Evolutionary conservation across 2,888 invertebrate genomes (phyloP), one percentile per base, ranked within the genome.

Genomic region (Nomada fucata): DNA sequence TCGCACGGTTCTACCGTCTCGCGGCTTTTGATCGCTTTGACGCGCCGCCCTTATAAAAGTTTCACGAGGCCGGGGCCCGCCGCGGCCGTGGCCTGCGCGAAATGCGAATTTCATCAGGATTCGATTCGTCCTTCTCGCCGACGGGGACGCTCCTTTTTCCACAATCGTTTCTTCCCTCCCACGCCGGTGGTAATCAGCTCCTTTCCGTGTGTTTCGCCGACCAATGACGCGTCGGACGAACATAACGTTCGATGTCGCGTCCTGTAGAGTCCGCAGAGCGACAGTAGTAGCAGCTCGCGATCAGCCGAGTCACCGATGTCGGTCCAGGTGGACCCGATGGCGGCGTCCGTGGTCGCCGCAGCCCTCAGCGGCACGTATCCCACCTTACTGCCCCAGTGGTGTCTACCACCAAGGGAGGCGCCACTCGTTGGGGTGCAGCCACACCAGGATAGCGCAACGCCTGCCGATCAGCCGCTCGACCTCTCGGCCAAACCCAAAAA

Each of bases 401-500:
- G 93, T 84, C 87, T 93, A 79, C 91, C 91, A 76, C 90, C 90
- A 73, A 90, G 89, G 72, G 95, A 95, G 76, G 94, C 95, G 92
- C 93, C 94, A 87, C 91, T 91, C 93, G 68, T 94, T 94, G 82
- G 94, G 94, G 80, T 93, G 89, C 93, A 91, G 74, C 85, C 91
- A 69, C 93, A 93, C 79, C 93, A 92, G 86, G 93, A 93, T 85
- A 92, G 89, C 83, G 90, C 91, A 82, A 89, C 91, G 86, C 90
- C 91, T 91, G 94, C 95, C 85, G 97, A 97, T 92, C 97, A 97
- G 94, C 97, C 97, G 26, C 95, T 98, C 91, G 97, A 98, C 95
- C 96, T 98, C 92, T 97, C 97, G 95, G 96, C 97, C 92, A 97
- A 95, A 96, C 95, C 96, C 95, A 91, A 96, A 92, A 93, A 90